Percentiles rank a stretch among this genome's conserved stretches.
Evolutionary conservation across 30 jellyfish, hydroid and myxozoan genomes (phyloP).

Genomic region (Rhopilema esculentum): DNA sequence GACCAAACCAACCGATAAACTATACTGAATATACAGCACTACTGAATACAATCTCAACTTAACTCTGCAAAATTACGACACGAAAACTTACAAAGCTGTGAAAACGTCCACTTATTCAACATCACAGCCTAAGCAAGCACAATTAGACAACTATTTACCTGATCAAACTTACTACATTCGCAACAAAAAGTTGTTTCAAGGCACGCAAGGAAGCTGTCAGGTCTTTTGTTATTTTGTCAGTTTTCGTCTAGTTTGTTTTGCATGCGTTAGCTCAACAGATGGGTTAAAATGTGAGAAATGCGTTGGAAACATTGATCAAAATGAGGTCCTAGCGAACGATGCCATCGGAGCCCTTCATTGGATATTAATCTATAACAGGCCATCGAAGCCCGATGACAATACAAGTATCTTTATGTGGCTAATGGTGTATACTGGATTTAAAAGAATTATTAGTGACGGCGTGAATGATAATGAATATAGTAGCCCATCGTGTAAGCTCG

Average conservation of each 20-base stretch:
- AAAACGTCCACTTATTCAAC: not conserved
- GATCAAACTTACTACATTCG: not conserved
- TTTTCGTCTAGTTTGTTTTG: not conserved
- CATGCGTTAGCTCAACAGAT: not conserved
- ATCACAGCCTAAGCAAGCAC: not conserved
- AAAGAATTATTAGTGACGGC: too few relatives aligned
- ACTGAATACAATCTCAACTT: not conserved
- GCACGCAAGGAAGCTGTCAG: not conserved
- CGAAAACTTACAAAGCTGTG: not conserved
- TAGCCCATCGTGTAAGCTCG: too few relatives aligned
- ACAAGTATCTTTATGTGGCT: too few relatives aligned
- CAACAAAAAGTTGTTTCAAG: not conserved
- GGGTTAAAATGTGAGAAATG: not conserved
- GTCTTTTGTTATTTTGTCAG: not conserved
- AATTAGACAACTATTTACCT: not conserved
- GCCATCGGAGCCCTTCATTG: too few relatives aligned
- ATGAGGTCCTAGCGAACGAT: too few relatives aligned
- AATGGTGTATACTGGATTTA: too few relatives aligned
- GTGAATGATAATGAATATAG: too few relatives aligned
- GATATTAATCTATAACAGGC: too few relatives aligned
- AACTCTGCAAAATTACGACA: not conserved
- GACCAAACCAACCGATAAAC: not conserved
- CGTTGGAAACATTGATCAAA: not conserved
- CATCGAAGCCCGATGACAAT: too few relatives aligned
- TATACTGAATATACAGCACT: not conserved